Conservation (phyloP, 2,888 invertebrate genomes). For the Torymus texanus region DNA sequence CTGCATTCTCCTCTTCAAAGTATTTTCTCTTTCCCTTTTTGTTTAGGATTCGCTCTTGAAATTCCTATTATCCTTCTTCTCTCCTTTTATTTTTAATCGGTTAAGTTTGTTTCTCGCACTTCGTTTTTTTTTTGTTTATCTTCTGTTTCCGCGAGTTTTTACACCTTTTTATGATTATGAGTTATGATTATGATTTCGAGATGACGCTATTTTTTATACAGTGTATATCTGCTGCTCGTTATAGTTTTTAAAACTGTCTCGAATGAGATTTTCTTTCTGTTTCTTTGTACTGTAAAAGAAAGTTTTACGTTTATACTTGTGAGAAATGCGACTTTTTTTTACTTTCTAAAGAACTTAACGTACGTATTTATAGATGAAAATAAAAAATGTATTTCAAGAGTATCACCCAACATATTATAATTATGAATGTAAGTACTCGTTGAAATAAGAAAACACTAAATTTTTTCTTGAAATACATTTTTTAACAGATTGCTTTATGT, state of each 20-base stretch:
- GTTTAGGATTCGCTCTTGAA: neutral
- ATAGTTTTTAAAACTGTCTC: conserved; percentile 21
- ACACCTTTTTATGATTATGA: conserved; percentile 39
- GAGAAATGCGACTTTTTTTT: neutral
- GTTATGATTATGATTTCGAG: conserved; percentile 46
- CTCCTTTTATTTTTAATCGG: conserved; percentile 22
- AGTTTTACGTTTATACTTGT: neutral
- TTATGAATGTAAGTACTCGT: neutral
- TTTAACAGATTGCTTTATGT: conserved; percentile 7
- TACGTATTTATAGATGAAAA: neutral
- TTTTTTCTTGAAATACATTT: conserved; percentile 25
- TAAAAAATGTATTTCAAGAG: conserved; percentile 38
- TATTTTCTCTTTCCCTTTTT: conserved; percentile 10
- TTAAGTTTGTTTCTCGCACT: conserved; percentile 30
- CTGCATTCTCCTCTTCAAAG: conserved; percentile 20
- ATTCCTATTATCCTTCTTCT: neutral
- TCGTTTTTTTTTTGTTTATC: conserved; percentile 28
- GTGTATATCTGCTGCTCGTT: conserved; percentile 36
- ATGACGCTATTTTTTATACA: conserved; percentile 46
- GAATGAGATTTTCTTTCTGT: conserved; percentile 7
- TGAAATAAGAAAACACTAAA: neutral
- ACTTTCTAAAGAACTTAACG: conserved; percentile 1
- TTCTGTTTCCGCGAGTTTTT: conserved; percentile 26
- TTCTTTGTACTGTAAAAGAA: conserved; percentile 36
- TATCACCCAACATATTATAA: neutral